Evolutionary conservation across 2,797 vertebrate species (phyloP).

Genomic region (Lagocephalus sceleratus): DNA sequence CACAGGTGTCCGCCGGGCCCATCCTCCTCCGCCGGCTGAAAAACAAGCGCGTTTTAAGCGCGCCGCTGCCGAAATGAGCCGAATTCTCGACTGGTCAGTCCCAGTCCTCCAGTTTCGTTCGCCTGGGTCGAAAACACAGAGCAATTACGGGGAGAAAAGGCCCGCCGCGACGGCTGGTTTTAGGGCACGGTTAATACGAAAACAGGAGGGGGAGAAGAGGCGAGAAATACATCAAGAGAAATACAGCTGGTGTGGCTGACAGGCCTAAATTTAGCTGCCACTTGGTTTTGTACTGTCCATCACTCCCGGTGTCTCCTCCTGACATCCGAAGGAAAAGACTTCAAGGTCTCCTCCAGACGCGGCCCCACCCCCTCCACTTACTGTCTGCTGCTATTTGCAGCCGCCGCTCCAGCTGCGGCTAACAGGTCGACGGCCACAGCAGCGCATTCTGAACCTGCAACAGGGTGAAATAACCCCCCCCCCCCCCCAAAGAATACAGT

Average conservation of each 20-base stretch:
- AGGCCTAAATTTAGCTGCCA: slow-evolving; percentile 37
- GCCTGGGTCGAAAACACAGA: too few species aligned
- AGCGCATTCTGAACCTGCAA: too few species aligned
- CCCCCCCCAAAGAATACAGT: too few species aligned
- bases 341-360: slow-evolving; percentile 26
- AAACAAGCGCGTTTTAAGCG: slow-evolving; percentile 19
- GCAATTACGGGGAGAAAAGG: slow-evolving; percentile 20
- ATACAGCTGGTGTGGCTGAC: slow-evolving; percentile 33
- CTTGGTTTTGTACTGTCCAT: slow-evolving; percentile 32
- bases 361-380: not conserved
- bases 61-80: slow-evolving; percentile 16
- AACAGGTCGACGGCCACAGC: too few species aligned
- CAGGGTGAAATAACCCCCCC: too few species aligned
- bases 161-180: slow-evolving; percentile 22
- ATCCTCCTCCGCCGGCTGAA: too few species aligned
- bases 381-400: not conserved
- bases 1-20: too few species aligned
- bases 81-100: slow-evolving; percentile 18
- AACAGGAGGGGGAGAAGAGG: slow-evolving; percentile 45
- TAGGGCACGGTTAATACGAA: slow-evolving; percentile 33
- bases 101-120: slow-evolving; percentile 27
- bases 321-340: slow-evolving; percentile 32
- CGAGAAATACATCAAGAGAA: slow-evolving; percentile 42
- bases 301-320: slow-evolving; percentile 32
- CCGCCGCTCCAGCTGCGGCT: not conserved